A percentile compares a stretch with the other conserved stretches of the same genome.
Conservation (phyloP, 2,888 invertebrate genomes). For the Coelogynopora nodosa region DNA sequence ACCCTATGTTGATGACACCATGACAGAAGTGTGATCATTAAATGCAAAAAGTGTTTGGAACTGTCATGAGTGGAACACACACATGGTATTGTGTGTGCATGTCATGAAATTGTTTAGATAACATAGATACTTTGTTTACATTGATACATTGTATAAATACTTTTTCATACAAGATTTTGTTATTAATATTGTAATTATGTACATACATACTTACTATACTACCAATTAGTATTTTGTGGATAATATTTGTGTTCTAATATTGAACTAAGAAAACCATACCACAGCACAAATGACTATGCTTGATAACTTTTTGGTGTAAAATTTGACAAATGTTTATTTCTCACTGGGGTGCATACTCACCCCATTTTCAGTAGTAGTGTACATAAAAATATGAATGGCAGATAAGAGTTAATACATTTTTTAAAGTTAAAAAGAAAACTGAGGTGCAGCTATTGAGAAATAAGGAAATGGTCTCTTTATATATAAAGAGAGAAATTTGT, state of each 20-base stretch:
- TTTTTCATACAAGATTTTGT: background rate
- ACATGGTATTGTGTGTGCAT: slow-evolving; percentile 1
- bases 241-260: background rate
- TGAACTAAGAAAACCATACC: background rate
- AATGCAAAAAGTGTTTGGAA: background rate
- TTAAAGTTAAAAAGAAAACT: too few species aligned
- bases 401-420: background rate
- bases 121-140: too few species aligned
- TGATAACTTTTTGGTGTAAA: background rate
- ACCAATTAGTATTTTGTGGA: slow-evolving; percentile 14
- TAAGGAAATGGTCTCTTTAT: too few species aligned
- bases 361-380: background rate
- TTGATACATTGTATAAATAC: too few species aligned
- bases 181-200: background rate
- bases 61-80: background rate
- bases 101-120: background rate
- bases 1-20: background rate
- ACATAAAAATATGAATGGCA: background rate
- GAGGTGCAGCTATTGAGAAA: too few species aligned
- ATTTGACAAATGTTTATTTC: background rate
- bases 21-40: background rate
- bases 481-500: too few species aligned
- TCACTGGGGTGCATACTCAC: background rate
- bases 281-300: background rate
- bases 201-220: background rate